Base-by-base conservation (phyloP, 2,797 vertebrate genomes). In the Paedocypris micromegethes region DNA sequence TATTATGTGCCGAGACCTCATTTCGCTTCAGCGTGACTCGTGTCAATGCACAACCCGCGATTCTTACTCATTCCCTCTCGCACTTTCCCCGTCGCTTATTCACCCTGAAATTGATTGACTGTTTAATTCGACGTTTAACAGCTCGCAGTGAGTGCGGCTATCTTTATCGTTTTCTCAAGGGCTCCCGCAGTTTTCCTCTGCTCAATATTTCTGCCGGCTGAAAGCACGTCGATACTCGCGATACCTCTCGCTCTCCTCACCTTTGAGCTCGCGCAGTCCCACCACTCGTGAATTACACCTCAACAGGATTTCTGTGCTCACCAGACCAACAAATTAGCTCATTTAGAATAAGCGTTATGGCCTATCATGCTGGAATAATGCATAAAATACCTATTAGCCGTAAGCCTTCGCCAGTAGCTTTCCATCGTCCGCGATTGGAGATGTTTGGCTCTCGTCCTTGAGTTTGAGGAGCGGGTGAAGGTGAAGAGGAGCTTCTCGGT, bases 241-340 rank as follows among this genome's bases (percentile, higher is more conserved):
- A 67, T 72, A 66, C 64, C 63, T 66, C 50, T 40, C 9, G 44
- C 44, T 64, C 44, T 54, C 47, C 39, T 59, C 61, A 68, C 65
- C 46, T 69, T 42, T 63, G 4, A 55, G 39, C 51, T 43, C 1
- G 55, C 52, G 3, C 51, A 55, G 46, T 38, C 68, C 63, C 59
- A 65, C 58, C 52, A 53, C 63, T 68, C 63, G 9, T 63, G 39
- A 67, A 67, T 70, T 73, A 66, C 53, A 58, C 58, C 43, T 58
- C 48, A 66, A 45, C 44, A 8, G 40, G 50, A 64, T 64, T 73
- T 58, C 53, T 73, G 65, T 77, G 68, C 64, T 75, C 75, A 74
- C 58, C 51, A 58, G 68, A 75, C 75, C 72, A 77, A 73, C 72
- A 79, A 79, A 79, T 75, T 62, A 75, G 38, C 52, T 75, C 56